phyloP scores from a whole-genome alignment of 1,140 invertebrate species.

The Calephelis virginiensis region DNA sequence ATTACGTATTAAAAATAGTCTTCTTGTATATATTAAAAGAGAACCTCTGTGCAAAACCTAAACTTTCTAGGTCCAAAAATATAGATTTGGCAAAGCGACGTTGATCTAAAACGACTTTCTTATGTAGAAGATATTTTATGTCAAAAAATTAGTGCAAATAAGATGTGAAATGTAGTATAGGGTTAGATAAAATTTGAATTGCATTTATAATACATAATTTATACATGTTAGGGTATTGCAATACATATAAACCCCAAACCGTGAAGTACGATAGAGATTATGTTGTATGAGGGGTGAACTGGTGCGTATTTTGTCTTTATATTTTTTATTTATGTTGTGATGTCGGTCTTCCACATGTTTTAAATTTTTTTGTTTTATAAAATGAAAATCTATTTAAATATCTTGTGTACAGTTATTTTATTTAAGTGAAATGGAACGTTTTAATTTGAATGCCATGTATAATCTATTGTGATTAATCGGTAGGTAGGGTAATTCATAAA shows the following conservation, averaged over 20 bases:
- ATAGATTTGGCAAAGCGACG: too few relatives aligned
- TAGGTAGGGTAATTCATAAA: conserved; percentile 34
- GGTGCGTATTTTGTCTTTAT: conserved; percentile 44
- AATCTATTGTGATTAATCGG: conserved; percentile 27
- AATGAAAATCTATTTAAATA: conserved; percentile 66
- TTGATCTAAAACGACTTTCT: neutral
- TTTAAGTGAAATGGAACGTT: conserved; percentile 53
- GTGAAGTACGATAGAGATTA: conserved; percentile 17
- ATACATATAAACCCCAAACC: conserved; percentile 16
- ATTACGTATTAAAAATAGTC: too few relatives aligned
- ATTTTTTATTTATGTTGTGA: conserved; percentile 75
- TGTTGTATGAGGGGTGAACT: conserved; percentile 19
- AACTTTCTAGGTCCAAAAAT: too few relatives aligned
- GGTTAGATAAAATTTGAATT: conserved; percentile 12
- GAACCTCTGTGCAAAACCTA: too few relatives aligned
- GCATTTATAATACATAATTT: conserved; percentile 18
- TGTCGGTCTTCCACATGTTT: conserved; percentile 73
- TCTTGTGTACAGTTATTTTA: conserved; percentile 62
- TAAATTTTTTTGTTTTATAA: conserved; percentile 57
- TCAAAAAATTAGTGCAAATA: conserved; percentile 12
- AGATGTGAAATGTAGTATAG: conserved; percentile 8
- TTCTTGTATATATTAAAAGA: too few relatives aligned
- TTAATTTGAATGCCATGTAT: conserved; percentile 56
- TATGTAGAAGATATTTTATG: conserved; percentile 1
- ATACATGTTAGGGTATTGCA: conserved; percentile 12